Evolutionary conservation across 2,797 vertebrate species (phyloP).

Genomic region (Cephalopachus bancanus): DNA sequence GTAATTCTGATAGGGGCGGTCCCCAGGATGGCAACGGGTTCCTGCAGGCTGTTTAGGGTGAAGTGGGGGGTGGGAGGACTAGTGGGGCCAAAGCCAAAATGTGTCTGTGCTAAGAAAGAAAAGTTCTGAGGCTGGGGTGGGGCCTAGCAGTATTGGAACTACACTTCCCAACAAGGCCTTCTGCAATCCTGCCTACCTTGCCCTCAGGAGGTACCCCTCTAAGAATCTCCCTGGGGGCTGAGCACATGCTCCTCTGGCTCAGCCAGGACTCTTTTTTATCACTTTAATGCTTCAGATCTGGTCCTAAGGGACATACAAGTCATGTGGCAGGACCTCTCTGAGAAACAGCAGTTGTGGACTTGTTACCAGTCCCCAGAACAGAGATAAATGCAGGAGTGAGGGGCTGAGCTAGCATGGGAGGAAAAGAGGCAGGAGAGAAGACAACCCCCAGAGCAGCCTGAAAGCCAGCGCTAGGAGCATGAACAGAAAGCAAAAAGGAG

Average conservation of each 20-base stretch:
- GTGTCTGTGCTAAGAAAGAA: constrained; percentile 2
- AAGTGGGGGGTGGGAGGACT: neutral
- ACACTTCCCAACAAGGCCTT: constrained; percentile 64
- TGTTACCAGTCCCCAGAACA: neutral
- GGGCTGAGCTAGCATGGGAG: no score
- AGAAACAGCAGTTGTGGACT: neutral
- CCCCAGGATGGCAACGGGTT: constrained; percentile 84
- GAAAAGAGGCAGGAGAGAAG: neutral
- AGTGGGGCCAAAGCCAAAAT: constrained; percentile 61
- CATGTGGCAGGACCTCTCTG: neutral
- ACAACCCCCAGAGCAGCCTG: neutral
- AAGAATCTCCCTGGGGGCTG: constrained; percentile 1
- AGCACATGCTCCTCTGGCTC: neutral
- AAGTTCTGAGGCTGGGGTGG: constrained; percentile 58
- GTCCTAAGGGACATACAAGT: neutral
- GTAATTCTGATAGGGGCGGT: constrained; percentile 88
- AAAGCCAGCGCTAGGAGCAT: neutral
- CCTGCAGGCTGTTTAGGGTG: constrained; percentile 72
- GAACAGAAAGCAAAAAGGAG: neutral
- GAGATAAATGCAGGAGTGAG: neutral
- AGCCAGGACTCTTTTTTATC: neutral
- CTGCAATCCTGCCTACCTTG: neutral
- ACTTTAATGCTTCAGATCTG: neutral
- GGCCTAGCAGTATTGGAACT: neutral
- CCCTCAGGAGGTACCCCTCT: constrained; percentile 9